These are phyloP conservation scores for Diadegma fenestrale DNA, from an alignment of 2,888 invertebrate species.

Conservation along the genomic window DNA sequence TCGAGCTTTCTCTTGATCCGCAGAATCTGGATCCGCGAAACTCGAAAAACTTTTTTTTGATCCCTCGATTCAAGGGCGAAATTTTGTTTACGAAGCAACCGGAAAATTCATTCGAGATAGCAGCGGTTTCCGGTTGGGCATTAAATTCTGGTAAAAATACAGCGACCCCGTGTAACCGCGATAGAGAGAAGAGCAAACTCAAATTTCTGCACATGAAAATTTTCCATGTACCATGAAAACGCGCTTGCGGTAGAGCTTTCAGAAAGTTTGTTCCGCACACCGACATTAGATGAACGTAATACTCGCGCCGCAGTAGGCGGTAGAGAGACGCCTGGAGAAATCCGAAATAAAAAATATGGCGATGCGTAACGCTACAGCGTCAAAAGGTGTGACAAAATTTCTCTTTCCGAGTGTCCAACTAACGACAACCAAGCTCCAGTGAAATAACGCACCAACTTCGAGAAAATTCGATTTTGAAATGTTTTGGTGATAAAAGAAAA, in stretches of 20 bases:
- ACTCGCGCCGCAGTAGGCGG: background rate
- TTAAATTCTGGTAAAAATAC: background rate
- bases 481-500: no score
- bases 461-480: no score
- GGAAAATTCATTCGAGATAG: conserved; percentile 9
- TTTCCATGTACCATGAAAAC: conserved; percentile 32
- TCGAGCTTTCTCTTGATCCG: no score
- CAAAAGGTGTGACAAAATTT: background rate
- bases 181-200: conserved; percentile 20
- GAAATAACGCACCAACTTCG: no score
- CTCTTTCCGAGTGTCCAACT: no score
- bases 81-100: conserved; percentile 6
- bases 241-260: conserved; percentile 47
- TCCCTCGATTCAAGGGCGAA: background rate
- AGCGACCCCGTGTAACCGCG: background rate
- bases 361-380: conserved; percentile 5
- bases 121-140: conserved; percentile 19
- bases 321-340: conserved; percentile 8
- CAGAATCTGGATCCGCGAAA: background rate
- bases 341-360: conserved; percentile 32
- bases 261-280: conserved; percentile 43
- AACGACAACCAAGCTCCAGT: no score
- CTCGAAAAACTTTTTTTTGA: conserved; percentile 10
- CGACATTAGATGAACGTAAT: background rate
- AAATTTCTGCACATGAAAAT: conserved; percentile 49